Evolutionary conservation across 2,797 vertebrate genomes (phyloP).

Genomic region (Anomalospiza imberbis): DNA sequence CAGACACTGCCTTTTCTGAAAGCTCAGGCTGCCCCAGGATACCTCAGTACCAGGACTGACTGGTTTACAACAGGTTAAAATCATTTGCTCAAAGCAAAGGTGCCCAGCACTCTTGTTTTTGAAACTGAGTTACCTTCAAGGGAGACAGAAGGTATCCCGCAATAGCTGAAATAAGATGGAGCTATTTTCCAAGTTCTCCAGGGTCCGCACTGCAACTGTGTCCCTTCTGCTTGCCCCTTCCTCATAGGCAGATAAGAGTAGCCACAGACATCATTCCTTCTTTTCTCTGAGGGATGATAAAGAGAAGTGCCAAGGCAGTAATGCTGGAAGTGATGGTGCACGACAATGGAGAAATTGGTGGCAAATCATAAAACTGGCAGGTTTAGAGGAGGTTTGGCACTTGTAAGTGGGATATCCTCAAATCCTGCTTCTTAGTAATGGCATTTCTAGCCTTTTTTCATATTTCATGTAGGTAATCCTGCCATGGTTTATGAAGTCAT

Average conservation of each 20-base stretch:
- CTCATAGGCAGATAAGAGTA: not conserved
- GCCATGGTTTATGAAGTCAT: not conserved
- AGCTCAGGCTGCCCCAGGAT: not conserved
- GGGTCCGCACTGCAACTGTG: not conserved
- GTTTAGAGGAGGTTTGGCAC: not conserved
- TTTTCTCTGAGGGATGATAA: not conserved
- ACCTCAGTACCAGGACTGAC: not conserved
- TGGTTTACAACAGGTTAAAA: not conserved
- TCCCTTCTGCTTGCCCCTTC: not conserved
- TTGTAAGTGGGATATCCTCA: not conserved
- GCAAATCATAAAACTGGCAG: not conserved
- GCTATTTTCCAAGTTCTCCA: not conserved
- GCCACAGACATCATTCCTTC: not conserved
- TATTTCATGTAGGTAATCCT: not conserved
- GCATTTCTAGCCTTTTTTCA: not conserved
- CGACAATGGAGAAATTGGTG: accelerated
- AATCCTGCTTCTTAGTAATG: not conserved
- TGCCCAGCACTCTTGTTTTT: not conserved
- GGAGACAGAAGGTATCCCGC: not conserved
- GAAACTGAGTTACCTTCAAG: not conserved
- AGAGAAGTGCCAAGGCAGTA: not conserved
- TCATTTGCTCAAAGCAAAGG: not conserved
- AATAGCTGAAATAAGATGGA: not conserved
- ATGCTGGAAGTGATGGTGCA: not conserved
- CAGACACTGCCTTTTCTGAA: not conserved